These are phyloP conservation scores for Saturnia pavonia DNA, from an alignment of 2,888 invertebrate species.

Conservation along the genomic window DNA sequence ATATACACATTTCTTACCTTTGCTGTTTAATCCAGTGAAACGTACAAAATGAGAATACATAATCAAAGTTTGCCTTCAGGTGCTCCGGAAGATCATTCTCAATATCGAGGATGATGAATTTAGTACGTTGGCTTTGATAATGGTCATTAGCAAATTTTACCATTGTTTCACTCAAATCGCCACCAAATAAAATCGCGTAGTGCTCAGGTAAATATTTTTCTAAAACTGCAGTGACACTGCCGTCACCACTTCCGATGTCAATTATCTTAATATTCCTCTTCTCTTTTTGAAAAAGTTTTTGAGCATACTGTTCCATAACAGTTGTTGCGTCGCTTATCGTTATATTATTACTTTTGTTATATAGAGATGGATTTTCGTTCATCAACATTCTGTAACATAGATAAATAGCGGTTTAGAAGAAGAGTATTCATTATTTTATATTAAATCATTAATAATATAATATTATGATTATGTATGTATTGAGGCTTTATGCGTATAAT, in stretches of 20 bases:
- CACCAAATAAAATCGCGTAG: constrained; percentile 11
- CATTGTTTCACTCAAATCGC: constrained; percentile 16
- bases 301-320: constrained; percentile 15
- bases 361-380: constrained; percentile 7
- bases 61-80: constrained; percentile 20
- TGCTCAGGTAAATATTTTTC: constrained; percentile 15
- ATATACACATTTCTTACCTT: constrained; percentile 13
- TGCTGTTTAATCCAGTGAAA: constrained; percentile 24
- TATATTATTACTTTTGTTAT: not conserved
- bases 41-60: constrained; percentile 21
- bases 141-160: constrained; percentile 18
- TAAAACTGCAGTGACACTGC: constrained; percentile 23
- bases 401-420: not conserved
- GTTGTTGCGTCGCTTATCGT: constrained; percentile 10
- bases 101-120: constrained; percentile 17
- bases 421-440: not conserved
- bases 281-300: constrained; percentile 13
- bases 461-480: too few species aligned
- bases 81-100: constrained; percentile 15
- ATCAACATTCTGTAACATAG: constrained; percentile 13
- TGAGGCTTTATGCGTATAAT: too few species aligned
- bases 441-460: too few species aligned
- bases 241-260: constrained; percentile 28
- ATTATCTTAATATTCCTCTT: constrained; percentile 8
- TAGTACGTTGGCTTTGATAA: constrained; percentile 9